phyloP scores from a whole-genome alignment of 1,140 invertebrate genomes.

The Nylanderia fulva region DNA sequence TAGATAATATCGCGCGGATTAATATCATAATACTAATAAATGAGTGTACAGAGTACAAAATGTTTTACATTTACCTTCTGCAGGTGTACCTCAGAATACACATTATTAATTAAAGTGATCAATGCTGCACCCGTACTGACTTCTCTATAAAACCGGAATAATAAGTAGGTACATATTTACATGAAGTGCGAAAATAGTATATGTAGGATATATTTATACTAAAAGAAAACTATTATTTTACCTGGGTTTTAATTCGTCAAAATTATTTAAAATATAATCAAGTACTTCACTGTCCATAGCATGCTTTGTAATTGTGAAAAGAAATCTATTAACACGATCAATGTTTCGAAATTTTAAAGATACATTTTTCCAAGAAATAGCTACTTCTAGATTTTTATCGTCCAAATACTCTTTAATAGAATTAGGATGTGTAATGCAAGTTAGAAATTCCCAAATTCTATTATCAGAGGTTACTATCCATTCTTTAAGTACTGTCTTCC shows the following conservation, averaged over 20 bases:
- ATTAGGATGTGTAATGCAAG: not conserved
- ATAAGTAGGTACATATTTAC: not conserved
- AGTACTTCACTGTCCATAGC: not conserved
- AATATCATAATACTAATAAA: too few relatives aligned
- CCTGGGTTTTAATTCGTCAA: not conserved
- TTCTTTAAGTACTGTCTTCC: not conserved
- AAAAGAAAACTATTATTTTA: not conserved
- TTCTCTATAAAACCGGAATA: slow-evolving; percentile 7
- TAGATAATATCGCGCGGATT: too few relatives aligned
- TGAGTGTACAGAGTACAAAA: too few relatives aligned
- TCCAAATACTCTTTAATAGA: not conserved
- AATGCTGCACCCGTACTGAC: not conserved
- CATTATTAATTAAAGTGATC: not conserved
- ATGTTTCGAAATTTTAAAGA: too few relatives aligned
- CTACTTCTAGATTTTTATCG: too few relatives aligned
- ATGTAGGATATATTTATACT: slow-evolving; percentile 3
- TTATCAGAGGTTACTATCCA: not conserved
- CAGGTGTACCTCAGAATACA: slow-evolving; percentile 5
- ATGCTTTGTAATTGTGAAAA: not conserved
- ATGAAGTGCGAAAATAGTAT: not conserved
- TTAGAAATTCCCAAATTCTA: not conserved
- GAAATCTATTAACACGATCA: not conserved
- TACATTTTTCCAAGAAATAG: too few relatives aligned
- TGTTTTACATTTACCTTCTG: slow-evolving; percentile 12
- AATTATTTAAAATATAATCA: not conserved